These are phyloP conservation scores for Drosophila tripunctata DNA, from an alignment of 2,888 invertebrate genomes.

Conservation along the genomic window DNA sequence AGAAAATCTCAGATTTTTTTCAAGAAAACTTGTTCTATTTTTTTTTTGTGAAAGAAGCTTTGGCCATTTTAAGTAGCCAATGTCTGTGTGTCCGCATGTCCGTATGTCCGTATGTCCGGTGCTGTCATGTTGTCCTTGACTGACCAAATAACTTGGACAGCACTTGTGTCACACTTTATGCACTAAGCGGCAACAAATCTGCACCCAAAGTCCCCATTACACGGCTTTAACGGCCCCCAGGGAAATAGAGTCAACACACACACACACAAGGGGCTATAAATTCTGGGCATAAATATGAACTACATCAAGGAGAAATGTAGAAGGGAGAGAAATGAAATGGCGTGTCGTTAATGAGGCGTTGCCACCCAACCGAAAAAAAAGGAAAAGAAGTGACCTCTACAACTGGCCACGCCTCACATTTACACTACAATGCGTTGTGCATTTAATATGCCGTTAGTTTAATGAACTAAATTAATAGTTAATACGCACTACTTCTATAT, in stretches of 20 bases:
- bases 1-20: background rate
- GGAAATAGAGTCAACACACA: constrained; percentile 19
- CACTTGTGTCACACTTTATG: constrained; percentile 45
- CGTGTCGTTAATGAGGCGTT: constrained; percentile 65
- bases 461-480: constrained; percentile 63
- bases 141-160: constrained; percentile 40
- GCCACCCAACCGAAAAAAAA: constrained; percentile 16
- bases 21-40: background rate
- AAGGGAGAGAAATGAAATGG: constrained; percentile 55
- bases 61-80: background rate
- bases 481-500: constrained; percentile 10
- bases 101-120: background rate
- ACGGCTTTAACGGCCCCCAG: constrained; percentile 39
- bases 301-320: constrained; percentile 12
- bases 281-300: constrained; percentile 60
- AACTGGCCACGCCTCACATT: background rate
- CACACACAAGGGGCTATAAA: constrained; percentile 43
- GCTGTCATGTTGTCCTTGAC: constrained; percentile 26
- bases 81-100: background rate
- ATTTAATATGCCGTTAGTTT: constrained; percentile 61
- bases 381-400: background rate
- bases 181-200: constrained; percentile 53
- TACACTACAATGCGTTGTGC: constrained; percentile 52
- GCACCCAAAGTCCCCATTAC: constrained; percentile 41
- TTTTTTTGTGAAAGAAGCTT: background rate